Base-by-base conservation (phyloP, 2,113 vertebrate genomes). In the Cavia aperea region DNA sequence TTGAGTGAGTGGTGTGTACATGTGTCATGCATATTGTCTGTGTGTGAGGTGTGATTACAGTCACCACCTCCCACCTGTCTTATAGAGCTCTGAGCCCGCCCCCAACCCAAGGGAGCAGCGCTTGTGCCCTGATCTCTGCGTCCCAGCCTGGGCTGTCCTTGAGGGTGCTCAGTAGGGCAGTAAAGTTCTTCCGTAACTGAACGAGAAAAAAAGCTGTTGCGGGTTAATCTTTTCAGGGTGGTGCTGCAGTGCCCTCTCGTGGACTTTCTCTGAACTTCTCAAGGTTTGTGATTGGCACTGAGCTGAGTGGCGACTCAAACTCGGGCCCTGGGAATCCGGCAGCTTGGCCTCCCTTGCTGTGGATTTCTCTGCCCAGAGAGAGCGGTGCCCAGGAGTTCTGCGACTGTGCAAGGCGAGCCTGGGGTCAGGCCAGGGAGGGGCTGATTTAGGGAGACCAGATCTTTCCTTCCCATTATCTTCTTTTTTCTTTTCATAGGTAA, bases 221-320 rank as follows among this genome's bases (percentile, higher is more conserved):
- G 24, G 36, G n/a, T 3, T 16, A 29, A 18, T 46, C 31, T 91
- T 81, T 79, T 58, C 88, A 87, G 54, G 75, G 46, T 19, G 23
- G 92, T 92, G 77, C 84, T 92, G 81, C 62, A 89, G 87, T 92
- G 94, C 93, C 94, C 95, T 94, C 96, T 96, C 82, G 96, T 93
- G 96, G 72, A 29, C 51, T 24, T 43, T 86, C 29, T 51, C 49
- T 31, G 91, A 87, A 88, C 58, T 65, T 78, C 78, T 85, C 36
- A 13, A 49, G 88, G n/a, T 31, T 84, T 49, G 68, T 0, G 1
- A 62, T 23, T 9, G 2, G 2, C 1, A 6, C 4, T 0, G 14
- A 36, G 23, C 56, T 60, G 63, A 0, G 13, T 0, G 9, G 9
- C 19, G 51, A n/a, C 14, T n/a, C 24, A 2, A 66, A 79, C 36